Base-by-base conservation (phyloP, 2,797 vertebrate species). In the Cryptoblepharus egeriae region DNA sequence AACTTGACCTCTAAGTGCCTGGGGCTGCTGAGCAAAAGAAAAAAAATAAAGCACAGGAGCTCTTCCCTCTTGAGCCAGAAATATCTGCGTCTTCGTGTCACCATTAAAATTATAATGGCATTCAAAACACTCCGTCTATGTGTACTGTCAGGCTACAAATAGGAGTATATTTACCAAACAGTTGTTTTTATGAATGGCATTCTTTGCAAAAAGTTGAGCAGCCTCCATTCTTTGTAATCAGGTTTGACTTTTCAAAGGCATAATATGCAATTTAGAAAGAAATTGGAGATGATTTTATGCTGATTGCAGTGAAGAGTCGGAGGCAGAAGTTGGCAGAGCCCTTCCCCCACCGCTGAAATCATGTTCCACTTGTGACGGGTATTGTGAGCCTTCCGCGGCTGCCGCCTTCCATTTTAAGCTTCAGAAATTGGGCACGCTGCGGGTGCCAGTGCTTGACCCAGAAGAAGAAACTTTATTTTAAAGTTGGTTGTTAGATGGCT, bases 221-320 rank as follows among this genome's bases (percentile, higher is more conserved):
- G 60, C 67, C 68, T 65, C 30, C 28, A 77, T 85, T 77, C 79
- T 76, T 81, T 71, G 79, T 85, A 85, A 81, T 85, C 83, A 81
- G 78, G 73, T 85, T 81, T 81, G 84, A 81, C 74, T 77, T 85
- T 85, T 77, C 79, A 83, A 42, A 77, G 60, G 74, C 79, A 77
- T 81, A 85, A 77, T 81, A 77, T 85, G 79, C 79, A 85, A 85
- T 80, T 80, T 80, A 71, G 79, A 65, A 58, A 77, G 74, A 81
- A 81, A 77, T 77, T 76, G 74, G 72, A 67, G 79, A 81, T 77
- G 79, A 81, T 85, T 85, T 85, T 72, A 70, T 52, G 60, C 61
- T 85, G 84, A 85, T 85, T 81, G 81, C 49, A 45, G 58, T 81
- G 84, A 81, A 85, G 67, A 77, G 74, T 52, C 35, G 77, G 84